phyloP scores from a whole-genome alignment of 1,140 invertebrate species.

The Calycopis cecrops region DNA sequence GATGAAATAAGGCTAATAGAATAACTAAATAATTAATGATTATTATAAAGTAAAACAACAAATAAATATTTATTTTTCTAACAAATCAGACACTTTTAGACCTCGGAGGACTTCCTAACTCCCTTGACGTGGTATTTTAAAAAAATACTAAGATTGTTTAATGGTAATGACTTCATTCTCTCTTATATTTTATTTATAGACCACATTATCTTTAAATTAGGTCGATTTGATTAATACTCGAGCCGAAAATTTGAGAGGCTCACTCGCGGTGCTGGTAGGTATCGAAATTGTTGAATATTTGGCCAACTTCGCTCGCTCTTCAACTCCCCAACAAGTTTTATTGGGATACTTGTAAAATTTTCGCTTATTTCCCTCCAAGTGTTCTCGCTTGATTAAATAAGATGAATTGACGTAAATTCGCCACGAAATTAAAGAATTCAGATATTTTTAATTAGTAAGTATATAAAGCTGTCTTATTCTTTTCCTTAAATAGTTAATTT shows the following conservation, averaged over 20 bases:
- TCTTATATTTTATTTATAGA: background rate
- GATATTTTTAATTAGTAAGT: constrained; percentile 45
- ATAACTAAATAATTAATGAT: no score
- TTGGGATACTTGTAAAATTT: constrained; percentile 73
- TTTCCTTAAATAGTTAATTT: no score
- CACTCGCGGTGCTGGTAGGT: constrained; percentile 26
- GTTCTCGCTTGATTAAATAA: constrained; percentile 68
- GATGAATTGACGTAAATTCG: constrained; percentile 63
- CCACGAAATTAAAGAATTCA: constrained; percentile 40
- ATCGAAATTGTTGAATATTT: constrained; percentile 58
- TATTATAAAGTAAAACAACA: no score
- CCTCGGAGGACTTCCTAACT: no score
- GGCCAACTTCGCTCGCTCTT: constrained; percentile 43
- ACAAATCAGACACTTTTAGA: no score
- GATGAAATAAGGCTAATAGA: no score
- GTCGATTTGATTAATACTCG: constrained; percentile 16
- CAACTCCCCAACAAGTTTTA: constrained; percentile 65
- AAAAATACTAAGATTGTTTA: no score
- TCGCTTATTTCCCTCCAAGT: constrained; percentile 56
- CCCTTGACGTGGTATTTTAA: no score
- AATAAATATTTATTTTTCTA: no score
- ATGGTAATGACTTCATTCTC: no score
- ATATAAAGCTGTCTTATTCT: no score
- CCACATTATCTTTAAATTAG: constrained; percentile 1
- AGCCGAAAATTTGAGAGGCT: constrained; percentile 23